Conservation (phyloP, 2,888 invertebrate genomes). For the Drosophila fungiperda region DNA sequence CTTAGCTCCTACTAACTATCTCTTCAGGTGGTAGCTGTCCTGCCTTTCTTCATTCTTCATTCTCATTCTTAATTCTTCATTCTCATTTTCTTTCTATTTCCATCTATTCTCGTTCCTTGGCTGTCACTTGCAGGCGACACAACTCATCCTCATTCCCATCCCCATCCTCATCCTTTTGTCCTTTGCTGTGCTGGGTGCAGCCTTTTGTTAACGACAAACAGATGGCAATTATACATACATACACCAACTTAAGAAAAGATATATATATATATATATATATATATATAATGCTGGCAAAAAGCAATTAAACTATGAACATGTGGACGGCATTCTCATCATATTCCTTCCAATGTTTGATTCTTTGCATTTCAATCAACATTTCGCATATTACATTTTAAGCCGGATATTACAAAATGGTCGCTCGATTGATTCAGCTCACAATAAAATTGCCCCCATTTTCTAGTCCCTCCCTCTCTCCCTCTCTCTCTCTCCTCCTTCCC, state of each 20-base stretch:
- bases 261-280: not conserved
- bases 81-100: constrained; percentile 16
- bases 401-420: constrained; percentile 73
- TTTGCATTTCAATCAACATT: constrained; percentile 54
- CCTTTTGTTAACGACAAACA: constrained; percentile 33
- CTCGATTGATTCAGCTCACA: constrained; percentile 63
- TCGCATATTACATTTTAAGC: constrained; percentile 73
- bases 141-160: not conserved
- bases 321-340: constrained; percentile 6
- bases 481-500: not conserved
- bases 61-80: constrained; percentile 7
- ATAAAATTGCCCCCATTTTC: constrained; percentile 50
- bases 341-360: constrained; percentile 16
- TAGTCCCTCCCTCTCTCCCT: no score
- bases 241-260: constrained; percentile 13
- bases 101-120: constrained; percentile 60
- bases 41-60: constrained; percentile 2
- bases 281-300: constrained; percentile 39
- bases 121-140: constrained; percentile 79
- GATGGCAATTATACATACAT: constrained; percentile 37
- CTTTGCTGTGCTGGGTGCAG: constrained; percentile 1
- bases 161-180: constrained; percentile 10
- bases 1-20: constrained; percentile 16
- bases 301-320: constrained; percentile 68
- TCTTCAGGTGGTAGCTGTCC: constrained; percentile 32